These are phyloP conservation scores for Labeo rohita DNA, from an alignment of 2,113 vertebrate species.

Conservation along the genomic window DNA sequence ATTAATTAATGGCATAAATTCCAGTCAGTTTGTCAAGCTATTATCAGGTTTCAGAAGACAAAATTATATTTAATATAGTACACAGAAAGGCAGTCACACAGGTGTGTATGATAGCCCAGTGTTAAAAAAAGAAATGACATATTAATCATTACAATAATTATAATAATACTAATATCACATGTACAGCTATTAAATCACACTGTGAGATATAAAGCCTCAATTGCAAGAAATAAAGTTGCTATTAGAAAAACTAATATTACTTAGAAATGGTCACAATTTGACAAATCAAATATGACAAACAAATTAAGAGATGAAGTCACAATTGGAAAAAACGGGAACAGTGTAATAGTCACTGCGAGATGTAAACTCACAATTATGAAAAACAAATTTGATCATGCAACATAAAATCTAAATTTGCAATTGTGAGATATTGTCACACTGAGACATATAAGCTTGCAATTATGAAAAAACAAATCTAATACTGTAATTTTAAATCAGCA, in stretches of 20 bases:
- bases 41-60: background rate
- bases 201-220: background rate
- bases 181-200: background rate
- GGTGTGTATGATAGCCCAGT: background rate
- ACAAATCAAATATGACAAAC: background rate
- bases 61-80: background rate
- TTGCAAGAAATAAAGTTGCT: background rate
- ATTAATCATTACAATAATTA: background rate
- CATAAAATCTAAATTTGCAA: background rate
- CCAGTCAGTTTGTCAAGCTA: background rate
- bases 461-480: background rate
- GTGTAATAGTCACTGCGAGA: too few species aligned
- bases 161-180: background rate
- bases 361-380: background rate
- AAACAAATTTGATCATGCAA: background rate
- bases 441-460: background rate
- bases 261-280: background rate
- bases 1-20: too few species aligned
- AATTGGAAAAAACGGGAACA: background rate
- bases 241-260: too few species aligned
- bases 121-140: background rate
- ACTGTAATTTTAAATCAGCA: background rate
- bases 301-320: background rate
- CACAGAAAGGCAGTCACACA: background rate
- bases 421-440: background rate